Evolutionary conservation across 2,113 vertebrate genomes (phyloP).

Genomic region (Bos javanicus): DNA sequence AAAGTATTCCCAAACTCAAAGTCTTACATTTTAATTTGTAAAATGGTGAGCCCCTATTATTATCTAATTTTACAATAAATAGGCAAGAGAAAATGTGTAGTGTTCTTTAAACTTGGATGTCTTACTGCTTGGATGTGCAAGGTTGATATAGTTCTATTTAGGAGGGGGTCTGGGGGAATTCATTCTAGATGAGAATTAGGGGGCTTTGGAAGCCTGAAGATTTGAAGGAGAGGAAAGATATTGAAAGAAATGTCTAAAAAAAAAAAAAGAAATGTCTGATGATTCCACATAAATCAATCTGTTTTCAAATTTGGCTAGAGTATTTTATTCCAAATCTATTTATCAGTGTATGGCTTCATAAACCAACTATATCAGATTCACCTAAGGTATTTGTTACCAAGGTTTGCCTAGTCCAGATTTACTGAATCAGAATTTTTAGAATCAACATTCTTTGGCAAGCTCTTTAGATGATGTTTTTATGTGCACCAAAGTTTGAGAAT

Average conservation of each 20-base stretch:
- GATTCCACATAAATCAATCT: neutral
- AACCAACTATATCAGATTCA: neutral
- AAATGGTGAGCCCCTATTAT: neutral
- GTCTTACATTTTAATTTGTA: neutral
- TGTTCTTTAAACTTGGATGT: neutral
- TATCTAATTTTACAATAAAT: neutral
- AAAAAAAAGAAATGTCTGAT: neutral
- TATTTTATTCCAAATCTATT: neutral
- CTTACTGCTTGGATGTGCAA: neutral
- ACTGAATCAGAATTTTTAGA: neutral
- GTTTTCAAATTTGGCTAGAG: neutral
- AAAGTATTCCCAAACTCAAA: neutral
- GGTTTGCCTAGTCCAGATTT: neutral
- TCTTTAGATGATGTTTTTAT: neutral
- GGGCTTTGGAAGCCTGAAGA: neutral
- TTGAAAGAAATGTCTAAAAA: neutral
- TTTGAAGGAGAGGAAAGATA: neutral
- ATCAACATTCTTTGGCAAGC: neutral
- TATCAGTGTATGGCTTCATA: neutral
- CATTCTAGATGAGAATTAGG: neutral
- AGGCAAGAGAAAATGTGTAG: neutral
- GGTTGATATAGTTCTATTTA: neutral
- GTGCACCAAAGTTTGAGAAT: neutral
- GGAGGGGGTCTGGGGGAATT: neutral
- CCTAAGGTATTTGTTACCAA: neutral